A percentile compares a stretch with the other conserved stretches of the same genome.
phyloP scores from a whole-genome alignment of 2,113 vertebrate genomes.

The Damaliscus lunatus region DNA sequence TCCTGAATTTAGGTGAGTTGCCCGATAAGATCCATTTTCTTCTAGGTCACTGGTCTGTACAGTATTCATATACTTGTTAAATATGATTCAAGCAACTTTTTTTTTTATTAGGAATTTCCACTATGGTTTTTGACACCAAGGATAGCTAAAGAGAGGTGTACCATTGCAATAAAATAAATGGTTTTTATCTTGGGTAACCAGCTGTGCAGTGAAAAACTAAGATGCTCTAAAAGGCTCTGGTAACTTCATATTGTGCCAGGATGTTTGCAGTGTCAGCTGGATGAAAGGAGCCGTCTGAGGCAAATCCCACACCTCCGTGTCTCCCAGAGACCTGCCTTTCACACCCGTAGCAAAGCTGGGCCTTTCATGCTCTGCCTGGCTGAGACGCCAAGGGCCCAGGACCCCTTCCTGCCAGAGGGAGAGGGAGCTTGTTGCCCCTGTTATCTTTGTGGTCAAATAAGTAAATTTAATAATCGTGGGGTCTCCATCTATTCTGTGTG shows the following conservation, averaged over 20 bases:
- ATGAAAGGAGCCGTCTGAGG: neutral
- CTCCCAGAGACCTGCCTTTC: neutral
- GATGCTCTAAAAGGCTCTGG: neutral
- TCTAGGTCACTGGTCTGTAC: neutral
- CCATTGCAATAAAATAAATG: neutral
- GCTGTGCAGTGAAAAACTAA: neutral
- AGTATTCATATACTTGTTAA: neutral
- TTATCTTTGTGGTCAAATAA: neutral
- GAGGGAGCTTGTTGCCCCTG: neutral
- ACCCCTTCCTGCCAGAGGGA: neutral
- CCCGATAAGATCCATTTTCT: neutral
- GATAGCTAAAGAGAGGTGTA: neutral
- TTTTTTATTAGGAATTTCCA: conserved; percentile 8
- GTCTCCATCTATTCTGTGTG: neutral
- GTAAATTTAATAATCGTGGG: neutral
- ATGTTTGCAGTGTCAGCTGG: neutral
- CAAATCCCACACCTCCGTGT: neutral
- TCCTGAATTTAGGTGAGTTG: neutral
- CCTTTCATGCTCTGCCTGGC: neutral
- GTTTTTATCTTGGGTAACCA: neutral
- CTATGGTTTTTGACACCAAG: neutral
- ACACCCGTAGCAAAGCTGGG: neutral
- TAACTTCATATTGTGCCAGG: neutral
- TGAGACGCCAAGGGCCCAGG: neutral
- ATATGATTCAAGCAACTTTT: neutral